Percentiles rank a stretch among this genome's conserved stretches.
Conservation (phyloP, 2,888 invertebrate species). For the Diachrysia chrysitis region DNA sequence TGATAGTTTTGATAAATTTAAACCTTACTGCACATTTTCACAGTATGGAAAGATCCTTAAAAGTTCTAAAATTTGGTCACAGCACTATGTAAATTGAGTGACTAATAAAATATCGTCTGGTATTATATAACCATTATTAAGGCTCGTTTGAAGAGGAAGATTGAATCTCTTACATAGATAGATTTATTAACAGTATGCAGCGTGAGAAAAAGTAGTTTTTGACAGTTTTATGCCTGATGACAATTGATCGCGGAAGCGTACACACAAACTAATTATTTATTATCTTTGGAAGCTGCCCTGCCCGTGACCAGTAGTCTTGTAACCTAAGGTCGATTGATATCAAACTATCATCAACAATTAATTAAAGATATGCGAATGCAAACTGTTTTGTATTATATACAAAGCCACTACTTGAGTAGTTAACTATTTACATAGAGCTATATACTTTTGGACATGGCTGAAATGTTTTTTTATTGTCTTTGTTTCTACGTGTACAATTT, state of each 20-base stretch:
- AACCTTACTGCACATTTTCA: neutral
- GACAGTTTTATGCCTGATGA: constrained; percentile 17
- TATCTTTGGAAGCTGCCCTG: constrained; percentile 64
- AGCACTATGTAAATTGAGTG: constrained; percentile 64
- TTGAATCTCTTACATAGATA: constrained; percentile 11
- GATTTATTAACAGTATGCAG: neutral
- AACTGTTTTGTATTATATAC: constrained; percentile 46
- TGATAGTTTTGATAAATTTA: neutral
- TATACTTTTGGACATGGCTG: neutral
- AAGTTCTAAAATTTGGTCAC: constrained; percentile 58
- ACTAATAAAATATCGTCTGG: constrained; percentile 57
- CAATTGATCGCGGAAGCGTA: constrained; percentile 63
- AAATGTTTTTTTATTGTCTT: neutral
- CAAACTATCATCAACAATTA: constrained; percentile 51
- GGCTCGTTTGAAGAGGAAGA: constrained; percentile 17
- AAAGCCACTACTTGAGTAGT: constrained; percentile 19
- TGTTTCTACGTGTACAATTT: neutral
- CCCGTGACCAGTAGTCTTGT: constrained; percentile 69
- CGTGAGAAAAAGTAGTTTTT: no score
- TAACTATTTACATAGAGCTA: neutral
- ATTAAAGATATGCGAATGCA: constrained; percentile 50
- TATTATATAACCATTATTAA: constrained; percentile 56
- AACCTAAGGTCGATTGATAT: constrained; percentile 67
- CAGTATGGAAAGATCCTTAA: constrained; percentile 18
- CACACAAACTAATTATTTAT: constrained; percentile 57